Evolutionary conservation across 1,140 invertebrate genomes (phyloP).

Genomic region (Pygmarrhopalites habei): DNA sequence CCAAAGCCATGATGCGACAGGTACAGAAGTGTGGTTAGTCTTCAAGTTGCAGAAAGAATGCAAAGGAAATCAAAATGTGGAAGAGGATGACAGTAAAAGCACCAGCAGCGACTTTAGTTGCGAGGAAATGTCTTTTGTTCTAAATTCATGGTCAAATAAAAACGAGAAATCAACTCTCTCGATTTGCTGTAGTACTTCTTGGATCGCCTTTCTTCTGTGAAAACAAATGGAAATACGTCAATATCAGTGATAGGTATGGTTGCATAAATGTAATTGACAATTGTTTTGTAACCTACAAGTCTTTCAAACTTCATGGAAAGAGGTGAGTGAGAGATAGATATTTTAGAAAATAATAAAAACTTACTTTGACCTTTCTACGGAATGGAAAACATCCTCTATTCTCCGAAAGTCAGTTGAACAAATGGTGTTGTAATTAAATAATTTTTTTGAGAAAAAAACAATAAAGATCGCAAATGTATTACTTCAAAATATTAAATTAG

Average conservation of each 20-base stretch:
- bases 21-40: too few relatives aligned
- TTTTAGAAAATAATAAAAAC: neutral
- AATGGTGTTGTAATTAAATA: too few relatives aligned
- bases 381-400: conserved; percentile 86
- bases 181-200: conserved; percentile 15
- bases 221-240: conserved; percentile 4
- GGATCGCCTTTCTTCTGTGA: conserved; percentile 20
- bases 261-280: neutral
- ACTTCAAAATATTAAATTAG: too few relatives aligned
- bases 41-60: too few relatives aligned
- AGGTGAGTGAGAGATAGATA: too few relatives aligned
- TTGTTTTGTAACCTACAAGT: too few relatives aligned
- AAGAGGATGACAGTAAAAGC: neutral
- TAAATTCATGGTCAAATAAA: conserved; percentile 13
- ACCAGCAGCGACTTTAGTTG: conserved; percentile 4
- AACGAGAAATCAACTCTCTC: conserved; percentile 28
- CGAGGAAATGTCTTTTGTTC: conserved; percentile 25
- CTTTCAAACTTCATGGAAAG: too few relatives aligned
- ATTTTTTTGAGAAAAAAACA: too few relatives aligned
- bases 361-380: conserved; percentile 59
- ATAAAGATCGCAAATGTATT: too few relatives aligned
- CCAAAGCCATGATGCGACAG: too few relatives aligned
- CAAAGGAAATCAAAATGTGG: too few relatives aligned
- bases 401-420: too few relatives aligned
- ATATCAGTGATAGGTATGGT: neutral